Conservation (phyloP, 2,797 vertebrate species). For the Peromyscus aztecus region DNA sequence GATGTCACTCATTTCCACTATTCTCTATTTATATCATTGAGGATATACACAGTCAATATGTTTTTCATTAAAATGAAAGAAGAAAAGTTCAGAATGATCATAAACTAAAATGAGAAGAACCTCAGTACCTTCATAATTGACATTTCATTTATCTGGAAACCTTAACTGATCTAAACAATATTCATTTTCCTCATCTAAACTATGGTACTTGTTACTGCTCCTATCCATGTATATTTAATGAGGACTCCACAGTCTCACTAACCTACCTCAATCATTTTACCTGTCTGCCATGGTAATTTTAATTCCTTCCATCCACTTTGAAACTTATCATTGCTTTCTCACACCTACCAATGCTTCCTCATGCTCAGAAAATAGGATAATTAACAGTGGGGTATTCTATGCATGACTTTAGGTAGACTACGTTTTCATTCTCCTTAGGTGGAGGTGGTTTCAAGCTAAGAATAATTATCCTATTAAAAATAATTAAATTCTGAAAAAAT, state of each 20-base stretch:
- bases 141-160: not conserved
- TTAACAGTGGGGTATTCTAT: not conserved
- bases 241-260: not conserved
- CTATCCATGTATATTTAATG: not conserved
- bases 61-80: not conserved
- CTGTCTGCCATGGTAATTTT: not conserved
- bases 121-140: not conserved
- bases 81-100: not conserved
- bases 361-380: not conserved
- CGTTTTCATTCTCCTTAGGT: not conserved
- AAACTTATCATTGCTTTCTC: not conserved
- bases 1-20: not conserved
- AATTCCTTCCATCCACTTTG: not conserved
- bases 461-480: not conserved
- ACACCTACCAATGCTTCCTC: not conserved
- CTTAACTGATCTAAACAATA: not conserved
- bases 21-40: not conserved
- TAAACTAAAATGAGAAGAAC: not conserved
- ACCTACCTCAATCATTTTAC: not conserved
- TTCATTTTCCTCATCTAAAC: not conserved
- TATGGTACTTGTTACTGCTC: too few species aligned
- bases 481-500: not conserved
- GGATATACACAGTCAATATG: not conserved
- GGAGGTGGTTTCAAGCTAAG: not conserved
- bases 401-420: not conserved